phyloP scores from a whole-genome alignment of 2,888 invertebrate genomes.

The Salpingus planirostris region DNA sequence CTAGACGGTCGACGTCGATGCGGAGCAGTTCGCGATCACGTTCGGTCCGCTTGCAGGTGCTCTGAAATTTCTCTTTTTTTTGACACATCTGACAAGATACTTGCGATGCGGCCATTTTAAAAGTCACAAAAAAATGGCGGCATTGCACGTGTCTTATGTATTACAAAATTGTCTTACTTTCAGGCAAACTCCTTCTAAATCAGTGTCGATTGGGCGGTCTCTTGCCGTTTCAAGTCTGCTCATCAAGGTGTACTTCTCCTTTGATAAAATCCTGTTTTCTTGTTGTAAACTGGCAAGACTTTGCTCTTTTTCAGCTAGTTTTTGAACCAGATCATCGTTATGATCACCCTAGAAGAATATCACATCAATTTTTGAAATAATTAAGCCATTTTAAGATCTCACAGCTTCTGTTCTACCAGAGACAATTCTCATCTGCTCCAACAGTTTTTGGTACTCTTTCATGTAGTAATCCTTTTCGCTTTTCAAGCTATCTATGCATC shows the following conservation, averaged over 20 bases:
- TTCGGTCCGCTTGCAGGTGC: constrained; percentile 38
- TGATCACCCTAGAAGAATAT: too few species aligned
- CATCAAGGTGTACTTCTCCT: constrained; percentile 42
- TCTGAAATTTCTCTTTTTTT: constrained; percentile 27
- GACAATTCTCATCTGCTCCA: constrained; percentile 37
- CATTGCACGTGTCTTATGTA: too few species aligned
- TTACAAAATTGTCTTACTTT: too few species aligned
- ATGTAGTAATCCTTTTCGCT: constrained; percentile 46
- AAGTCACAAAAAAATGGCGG: constrained; percentile 1
- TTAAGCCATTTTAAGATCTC: constrained; percentile 2
- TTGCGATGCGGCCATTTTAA: neutral
- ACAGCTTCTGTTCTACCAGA: constrained; percentile 2
- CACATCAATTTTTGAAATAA: constrained; percentile 1
- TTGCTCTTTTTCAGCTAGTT: constrained; percentile 40
- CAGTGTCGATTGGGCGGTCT: constrained; percentile 21
- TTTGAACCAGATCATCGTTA: constrained; percentile 21
- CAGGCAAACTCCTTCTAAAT: constrained; percentile 23
- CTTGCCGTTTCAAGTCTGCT: constrained; percentile 33
- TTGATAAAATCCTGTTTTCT: constrained; percentile 38
- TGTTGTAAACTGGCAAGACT: constrained; percentile 37
- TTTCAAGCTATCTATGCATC: constrained; percentile 24
- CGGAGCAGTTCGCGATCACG: constrained; percentile 49
- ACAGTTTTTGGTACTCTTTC: constrained; percentile 42
- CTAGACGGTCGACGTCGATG: constrained; percentile 48
- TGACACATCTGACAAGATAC: constrained; percentile 3